Percentiles rank a stretch among this genome's conserved stretches.
These are phyloP conservation scores for Odontomyia ornata DNA, from an alignment of 2,888 invertebrate species.

Conservation along the genomic window DNA sequence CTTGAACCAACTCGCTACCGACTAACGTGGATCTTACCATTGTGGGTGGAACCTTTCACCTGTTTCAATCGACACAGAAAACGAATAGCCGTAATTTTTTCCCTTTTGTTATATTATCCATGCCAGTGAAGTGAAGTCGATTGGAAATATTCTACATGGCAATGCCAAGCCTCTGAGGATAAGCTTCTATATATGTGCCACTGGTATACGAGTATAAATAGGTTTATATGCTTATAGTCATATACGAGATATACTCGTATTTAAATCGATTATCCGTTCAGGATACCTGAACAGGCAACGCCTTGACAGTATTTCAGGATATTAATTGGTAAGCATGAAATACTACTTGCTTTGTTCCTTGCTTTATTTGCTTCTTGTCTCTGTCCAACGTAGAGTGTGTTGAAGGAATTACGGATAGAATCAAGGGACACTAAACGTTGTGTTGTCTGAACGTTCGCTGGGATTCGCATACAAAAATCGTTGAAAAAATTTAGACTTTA, in stretches of 20 bases:
- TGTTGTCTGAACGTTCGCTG: too few species aligned
- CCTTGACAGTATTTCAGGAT: background rate
- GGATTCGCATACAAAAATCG: too few species aligned
- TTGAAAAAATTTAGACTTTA: too few species aligned
- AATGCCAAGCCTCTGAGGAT: background rate
- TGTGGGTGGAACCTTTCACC: background rate
- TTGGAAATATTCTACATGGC: background rate
- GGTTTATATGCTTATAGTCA: background rate
- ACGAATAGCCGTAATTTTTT: background rate
- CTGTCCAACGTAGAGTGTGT: too few species aligned
- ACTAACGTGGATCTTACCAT: background rate
- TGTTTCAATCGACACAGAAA: background rate
- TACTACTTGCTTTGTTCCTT: too few species aligned
- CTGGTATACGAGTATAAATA: background rate
- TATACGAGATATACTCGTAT: background rate
- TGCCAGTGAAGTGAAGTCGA: conserved; percentile 3
- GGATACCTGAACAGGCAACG: background rate
- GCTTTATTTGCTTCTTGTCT: background rate
- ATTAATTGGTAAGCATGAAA: background rate
- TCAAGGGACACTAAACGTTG: too few species aligned
- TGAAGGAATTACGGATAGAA: too few species aligned
- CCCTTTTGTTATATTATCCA: background rate
- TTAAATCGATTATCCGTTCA: background rate
- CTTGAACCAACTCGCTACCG: background rate
- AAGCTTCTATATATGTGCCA: background rate